phyloP scores from a whole-genome alignment of 2,113 vertebrate species.

The Grammomys surdaster region DNA sequence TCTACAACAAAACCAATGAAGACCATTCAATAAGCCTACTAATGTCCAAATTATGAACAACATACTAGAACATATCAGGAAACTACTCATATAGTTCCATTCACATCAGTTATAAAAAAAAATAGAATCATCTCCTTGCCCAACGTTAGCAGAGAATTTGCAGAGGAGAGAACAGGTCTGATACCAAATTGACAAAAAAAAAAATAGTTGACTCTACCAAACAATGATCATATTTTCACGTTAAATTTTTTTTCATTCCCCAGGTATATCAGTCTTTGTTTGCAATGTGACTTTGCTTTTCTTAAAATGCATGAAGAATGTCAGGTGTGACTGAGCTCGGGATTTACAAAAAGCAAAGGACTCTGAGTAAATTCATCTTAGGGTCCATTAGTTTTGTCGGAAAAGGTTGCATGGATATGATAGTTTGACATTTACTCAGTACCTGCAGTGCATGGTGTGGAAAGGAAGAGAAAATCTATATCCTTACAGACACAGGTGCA shows the following conservation, averaged over 20 bases:
- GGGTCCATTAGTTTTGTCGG: constrained; percentile 76
- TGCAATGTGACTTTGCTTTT: constrained; percentile 66
- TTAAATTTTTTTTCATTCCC: neutral
- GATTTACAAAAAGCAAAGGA: constrained; percentile 70
- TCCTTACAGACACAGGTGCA: neutral
- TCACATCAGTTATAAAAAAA: constrained; percentile 19
- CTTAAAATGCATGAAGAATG: constrained; percentile 66
- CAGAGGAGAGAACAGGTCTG: neutral
- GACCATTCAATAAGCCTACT: constrained; percentile 52
- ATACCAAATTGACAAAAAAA: neutral
- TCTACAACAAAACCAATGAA: constrained; percentile 68
- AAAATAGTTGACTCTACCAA: neutral
- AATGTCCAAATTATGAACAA: constrained; percentile 66
- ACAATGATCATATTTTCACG: constrained; percentile 25
- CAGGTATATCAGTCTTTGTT: neutral
- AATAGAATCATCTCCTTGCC: neutral
- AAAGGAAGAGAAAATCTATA: neutral
- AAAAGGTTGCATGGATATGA: constrained; percentile 66
- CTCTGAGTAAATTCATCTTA: constrained; percentile 76
- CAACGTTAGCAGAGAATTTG: neutral
- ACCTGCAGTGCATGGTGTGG: constrained; percentile 12
- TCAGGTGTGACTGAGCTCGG: constrained; percentile 70
- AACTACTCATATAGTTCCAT: neutral
- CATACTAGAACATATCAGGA: neutral
- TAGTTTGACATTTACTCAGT: constrained; percentile 71